Percentiles rank a stretch among this genome's conserved stretches.
Evolutionary conservation across 2,113 vertebrate genomes (phyloP).

Genomic region (Rhadina sibilatrix): DNA sequence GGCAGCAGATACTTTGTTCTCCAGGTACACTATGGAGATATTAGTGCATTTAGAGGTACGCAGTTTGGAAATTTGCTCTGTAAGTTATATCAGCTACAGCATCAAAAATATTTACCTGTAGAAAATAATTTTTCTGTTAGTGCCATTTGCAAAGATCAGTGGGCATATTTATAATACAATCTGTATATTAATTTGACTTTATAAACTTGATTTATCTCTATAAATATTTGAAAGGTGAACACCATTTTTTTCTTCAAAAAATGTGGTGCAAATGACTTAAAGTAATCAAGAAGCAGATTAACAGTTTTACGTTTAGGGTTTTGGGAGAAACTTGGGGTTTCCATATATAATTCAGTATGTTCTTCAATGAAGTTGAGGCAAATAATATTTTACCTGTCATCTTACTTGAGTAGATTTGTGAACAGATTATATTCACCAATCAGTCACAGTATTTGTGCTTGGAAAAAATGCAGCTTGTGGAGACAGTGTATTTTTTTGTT

Average conservation of each 20-base stretch:
- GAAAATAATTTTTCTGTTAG: not conserved
- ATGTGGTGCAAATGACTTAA: not conserved
- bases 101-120: not conserved
- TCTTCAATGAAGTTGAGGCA: not conserved
- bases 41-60: conserved; percentile 88
- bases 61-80: not conserved
- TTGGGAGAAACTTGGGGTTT: not conserved
- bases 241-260: not conserved
- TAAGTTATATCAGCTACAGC: not conserved
- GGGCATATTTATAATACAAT: not conserved
- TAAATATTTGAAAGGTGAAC: not conserved
- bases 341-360: not conserved
- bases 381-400: not conserved
- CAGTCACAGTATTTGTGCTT: not conserved
- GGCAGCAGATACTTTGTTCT: conserved; percentile 90
- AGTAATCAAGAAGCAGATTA: not conserved
- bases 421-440: not conserved
- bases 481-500: not conserved
- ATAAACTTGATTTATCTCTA: not conserved
- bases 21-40: conserved; percentile 94
- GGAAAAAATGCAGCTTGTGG: not conserved
- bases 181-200: not conserved
- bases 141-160: not conserved
- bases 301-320: not conserved
- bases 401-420: not conserved